Evolutionary conservation across 2,888 invertebrate genomes (phyloP).

Genomic region (Mythimna impura): DNA sequence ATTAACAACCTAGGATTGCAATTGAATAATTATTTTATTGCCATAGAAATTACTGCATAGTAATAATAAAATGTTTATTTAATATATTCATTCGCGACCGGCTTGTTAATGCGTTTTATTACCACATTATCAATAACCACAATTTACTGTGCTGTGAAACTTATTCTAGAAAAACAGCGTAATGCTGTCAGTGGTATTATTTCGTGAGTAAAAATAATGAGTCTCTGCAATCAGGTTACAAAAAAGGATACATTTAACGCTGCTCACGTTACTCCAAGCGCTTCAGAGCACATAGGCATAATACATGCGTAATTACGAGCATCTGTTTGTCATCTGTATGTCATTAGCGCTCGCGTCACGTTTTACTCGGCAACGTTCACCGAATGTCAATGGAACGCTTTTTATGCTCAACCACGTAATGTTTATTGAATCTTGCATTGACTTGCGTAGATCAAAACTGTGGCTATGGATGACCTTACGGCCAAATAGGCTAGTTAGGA

Average conservation of each 20-base stretch:
- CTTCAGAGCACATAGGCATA: slow-evolving; percentile 71
- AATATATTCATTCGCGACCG: slow-evolving; percentile 45
- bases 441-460: slow-evolving; percentile 79
- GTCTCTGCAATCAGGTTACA: slow-evolving; percentile 46
- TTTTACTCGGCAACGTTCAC: slow-evolving; percentile 75
- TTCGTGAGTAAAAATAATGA: slow-evolving; percentile 45
- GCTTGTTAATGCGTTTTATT: slow-evolving; percentile 41
- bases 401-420: slow-evolving; percentile 84
- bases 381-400: slow-evolving; percentile 83
- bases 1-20: slow-evolving; percentile 42
- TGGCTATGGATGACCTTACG: slow-evolving; percentile 57
- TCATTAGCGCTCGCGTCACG: slow-evolving; percentile 82
- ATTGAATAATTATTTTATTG: slow-evolving; percentile 57
- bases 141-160: slow-evolving; percentile 19
- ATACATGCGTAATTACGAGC: slow-evolving; percentile 69
- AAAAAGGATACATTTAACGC: slow-evolving; percentile 60
- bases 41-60: slow-evolving; percentile 43
- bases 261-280: slow-evolving; percentile 65
- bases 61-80: slow-evolving; percentile 43
- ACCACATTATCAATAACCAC: slow-evolving; percentile 35
- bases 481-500: slow-evolving; percentile 46
- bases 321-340: slow-evolving; percentile 72
- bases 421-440: slow-evolving; percentile 88
- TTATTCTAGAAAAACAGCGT: slow-evolving; percentile 33
- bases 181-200: slow-evolving; percentile 22